These are phyloP conservation scores for Lepidothrix coronata DNA, from an alignment of 2,113 vertebrate genomes.

Conservation along the genomic window DNA sequence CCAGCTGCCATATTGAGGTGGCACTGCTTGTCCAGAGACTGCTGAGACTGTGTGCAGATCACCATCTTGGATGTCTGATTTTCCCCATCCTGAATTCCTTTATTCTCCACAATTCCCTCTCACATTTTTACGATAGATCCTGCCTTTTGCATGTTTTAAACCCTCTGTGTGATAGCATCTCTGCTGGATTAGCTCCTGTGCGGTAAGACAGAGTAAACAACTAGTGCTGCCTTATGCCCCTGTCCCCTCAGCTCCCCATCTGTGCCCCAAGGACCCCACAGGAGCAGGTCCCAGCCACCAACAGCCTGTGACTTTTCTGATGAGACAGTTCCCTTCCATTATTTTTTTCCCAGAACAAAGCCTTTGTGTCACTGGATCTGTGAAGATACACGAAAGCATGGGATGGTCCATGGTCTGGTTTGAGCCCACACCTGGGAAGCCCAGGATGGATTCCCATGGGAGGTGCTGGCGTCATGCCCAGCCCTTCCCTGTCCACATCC, in stretches of 20 bases:
- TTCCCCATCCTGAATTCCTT: background rate
- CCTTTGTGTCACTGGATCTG: too few relatives aligned
- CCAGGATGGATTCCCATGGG: rapidly evolving
- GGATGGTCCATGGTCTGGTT: rapidly evolving
- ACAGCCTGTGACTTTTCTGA: background rate
- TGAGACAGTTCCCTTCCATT: background rate
- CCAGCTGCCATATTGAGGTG: background rate
- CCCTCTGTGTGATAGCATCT: background rate
- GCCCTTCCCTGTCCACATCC: background rate
- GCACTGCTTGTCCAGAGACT: background rate
- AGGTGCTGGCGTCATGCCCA: background rate
- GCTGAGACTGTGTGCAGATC: background rate
- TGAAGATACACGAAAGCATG: background rate
- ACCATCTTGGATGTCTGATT: background rate
- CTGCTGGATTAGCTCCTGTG: background rate
- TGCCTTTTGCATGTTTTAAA: background rate
- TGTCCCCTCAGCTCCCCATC: background rate
- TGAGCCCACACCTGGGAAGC: background rate
- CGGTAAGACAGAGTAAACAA: background rate
- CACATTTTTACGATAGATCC: background rate
- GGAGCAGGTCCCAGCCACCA: background rate
- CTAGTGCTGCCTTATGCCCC: background rate
- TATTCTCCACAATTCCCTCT: background rate
- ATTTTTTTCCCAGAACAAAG: background rate
- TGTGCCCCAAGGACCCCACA: background rate